Evolutionary conservation across 92 coral and sea anemone species (phyloP).

Genomic region (Metridium senile): DNA sequence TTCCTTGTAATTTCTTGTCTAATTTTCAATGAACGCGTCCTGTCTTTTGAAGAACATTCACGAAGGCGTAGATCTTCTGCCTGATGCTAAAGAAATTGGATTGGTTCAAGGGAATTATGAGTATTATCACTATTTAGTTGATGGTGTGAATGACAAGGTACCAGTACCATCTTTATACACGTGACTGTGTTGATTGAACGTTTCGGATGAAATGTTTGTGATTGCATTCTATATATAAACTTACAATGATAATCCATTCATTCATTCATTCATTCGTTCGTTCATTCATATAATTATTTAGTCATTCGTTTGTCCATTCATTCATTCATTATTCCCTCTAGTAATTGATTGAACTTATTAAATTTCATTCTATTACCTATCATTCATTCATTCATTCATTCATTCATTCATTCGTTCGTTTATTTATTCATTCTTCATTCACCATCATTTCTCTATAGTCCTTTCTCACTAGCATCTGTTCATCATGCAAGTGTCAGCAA

Average conservation of each 20-base stretch:
- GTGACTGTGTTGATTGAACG: background rate
- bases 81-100: slow-evolving; percentile 39
- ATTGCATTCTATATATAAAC: too few species aligned
- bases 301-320: background rate
- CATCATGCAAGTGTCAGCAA: too few species aligned
- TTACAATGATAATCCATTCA: background rate
- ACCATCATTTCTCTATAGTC: too few species aligned
- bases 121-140: slow-evolving; percentile 84
- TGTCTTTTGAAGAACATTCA: slow-evolving; percentile 62
- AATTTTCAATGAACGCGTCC: slow-evolving; percentile 13
- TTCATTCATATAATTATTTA: background rate
- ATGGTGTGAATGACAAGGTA: slow-evolving; percentile 87
- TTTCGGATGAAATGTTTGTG: too few species aligned
- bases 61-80: slow-evolving; percentile 54
- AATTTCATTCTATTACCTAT: background rate
- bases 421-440: too few species aligned
- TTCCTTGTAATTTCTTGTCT: background rate
- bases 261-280: background rate
- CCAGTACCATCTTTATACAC: background rate
- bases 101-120: slow-evolving; percentile 78
- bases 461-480: too few species aligned
- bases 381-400: background rate
- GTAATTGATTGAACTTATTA: too few species aligned
- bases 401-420: background rate
- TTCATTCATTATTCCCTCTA: background rate